phyloP scores from a whole-genome alignment of 2,888 invertebrate species.

The Mechanitis mazaeus region DNA sequence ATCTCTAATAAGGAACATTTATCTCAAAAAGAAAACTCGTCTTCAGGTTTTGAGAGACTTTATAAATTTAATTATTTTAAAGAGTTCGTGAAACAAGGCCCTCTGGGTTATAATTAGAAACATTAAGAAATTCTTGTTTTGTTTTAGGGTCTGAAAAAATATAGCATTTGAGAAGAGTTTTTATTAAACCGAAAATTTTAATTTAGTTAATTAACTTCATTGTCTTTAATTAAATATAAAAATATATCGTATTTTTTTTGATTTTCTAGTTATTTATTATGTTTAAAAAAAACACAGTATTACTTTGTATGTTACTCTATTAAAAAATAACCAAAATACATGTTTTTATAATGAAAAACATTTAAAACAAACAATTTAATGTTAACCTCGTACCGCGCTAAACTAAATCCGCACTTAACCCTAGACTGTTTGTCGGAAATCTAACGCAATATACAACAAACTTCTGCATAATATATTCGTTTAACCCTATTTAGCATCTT shows the following conservation, averaged over 20 bases:
- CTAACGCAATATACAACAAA: slow-evolving; percentile 2
- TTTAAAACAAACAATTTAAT: no score
- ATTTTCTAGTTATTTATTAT: no score
- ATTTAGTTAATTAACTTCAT: neutral
- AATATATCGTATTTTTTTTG: no score
- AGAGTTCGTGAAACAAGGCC: slow-evolving; percentile 4
- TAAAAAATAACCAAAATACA: no score
- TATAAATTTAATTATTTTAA: slow-evolving; percentile 6
- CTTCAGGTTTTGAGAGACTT: neutral
- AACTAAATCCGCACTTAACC: slow-evolving; percentile 5
- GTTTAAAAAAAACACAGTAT: no score
- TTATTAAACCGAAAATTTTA: neutral
- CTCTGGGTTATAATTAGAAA: slow-evolving; percentile 3
- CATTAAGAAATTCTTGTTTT: neutral
- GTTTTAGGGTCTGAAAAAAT: neutral
- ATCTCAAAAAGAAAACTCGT: slow-evolving; percentile 1
- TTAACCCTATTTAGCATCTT: slow-evolving; percentile 21
- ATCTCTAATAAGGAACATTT: neutral
- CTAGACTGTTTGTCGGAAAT: neutral
- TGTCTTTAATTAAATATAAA: no score
- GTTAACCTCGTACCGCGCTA: slow-evolving; percentile 11
- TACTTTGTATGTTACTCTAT: no score
- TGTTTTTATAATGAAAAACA: no score
- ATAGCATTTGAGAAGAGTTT: neutral
- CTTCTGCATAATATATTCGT: slow-evolving; percentile 19